These are phyloP conservation scores for Melanotus villosus DNA, from an alignment of 2,888 invertebrate species.

Conservation along the genomic window DNA sequence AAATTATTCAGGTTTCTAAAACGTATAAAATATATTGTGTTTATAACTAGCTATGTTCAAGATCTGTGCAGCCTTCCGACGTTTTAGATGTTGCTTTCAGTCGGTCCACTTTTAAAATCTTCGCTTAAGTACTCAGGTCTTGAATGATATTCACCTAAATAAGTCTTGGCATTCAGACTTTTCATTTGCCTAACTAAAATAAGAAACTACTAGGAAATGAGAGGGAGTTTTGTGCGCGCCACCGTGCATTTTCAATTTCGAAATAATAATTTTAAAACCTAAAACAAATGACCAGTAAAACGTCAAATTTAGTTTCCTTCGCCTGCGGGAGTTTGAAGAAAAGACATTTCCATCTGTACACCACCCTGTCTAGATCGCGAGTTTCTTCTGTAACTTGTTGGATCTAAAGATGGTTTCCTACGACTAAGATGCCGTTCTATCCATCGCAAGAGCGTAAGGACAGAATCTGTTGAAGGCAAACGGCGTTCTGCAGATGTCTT, in stretches of 20 bases:
- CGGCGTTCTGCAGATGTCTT: conserved; percentile 91
- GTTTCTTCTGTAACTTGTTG: conserved; percentile 71
- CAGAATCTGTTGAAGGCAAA: conserved; percentile 90
- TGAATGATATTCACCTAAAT: conserved; percentile 14
- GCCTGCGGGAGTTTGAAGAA: conserved; percentile 67
- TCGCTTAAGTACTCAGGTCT: conserved; percentile 26
- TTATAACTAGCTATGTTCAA: not conserved
- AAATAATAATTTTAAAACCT: not conserved
- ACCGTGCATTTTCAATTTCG: not conserved
- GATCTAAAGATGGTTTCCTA: conserved; percentile 77
- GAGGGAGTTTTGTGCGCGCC: conserved; percentile 8
- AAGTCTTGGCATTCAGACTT: conserved; percentile 27
- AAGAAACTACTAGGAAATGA: not conserved
- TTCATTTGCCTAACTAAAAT: conserved; percentile 7
- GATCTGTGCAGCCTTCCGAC: not conserved
- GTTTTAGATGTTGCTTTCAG: not conserved
- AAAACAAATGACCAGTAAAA: not conserved
- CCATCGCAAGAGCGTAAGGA: conserved; percentile 91
- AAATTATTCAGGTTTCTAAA: conserved; percentile 35
- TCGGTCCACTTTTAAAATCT: conserved; percentile 7
- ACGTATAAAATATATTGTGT: conserved; percentile 38
- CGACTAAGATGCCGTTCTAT: conserved; percentile 87
- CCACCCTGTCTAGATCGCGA: conserved; percentile 78
- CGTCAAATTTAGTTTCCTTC: conserved; percentile 21
- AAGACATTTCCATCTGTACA: conserved; percentile 85